Evolutionary conservation across 1,140 invertebrate species (phyloP), one percentile per base, ranked within the genome.

Genomic region (Branchinecta lynchi): DNA sequence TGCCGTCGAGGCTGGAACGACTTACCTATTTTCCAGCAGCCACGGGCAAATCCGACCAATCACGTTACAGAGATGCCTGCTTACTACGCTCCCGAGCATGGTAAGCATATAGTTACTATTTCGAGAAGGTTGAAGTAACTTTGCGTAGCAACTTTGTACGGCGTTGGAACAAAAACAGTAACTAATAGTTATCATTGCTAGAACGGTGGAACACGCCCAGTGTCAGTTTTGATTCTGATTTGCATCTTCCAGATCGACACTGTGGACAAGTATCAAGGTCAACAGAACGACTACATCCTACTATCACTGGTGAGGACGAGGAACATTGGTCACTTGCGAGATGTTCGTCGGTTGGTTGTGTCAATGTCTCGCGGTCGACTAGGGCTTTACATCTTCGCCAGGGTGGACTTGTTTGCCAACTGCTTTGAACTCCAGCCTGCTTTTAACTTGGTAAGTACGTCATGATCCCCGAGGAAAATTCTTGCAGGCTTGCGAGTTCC

Each of bases 241-340:
- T 32, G 32, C 44, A 68, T 66, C 7, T 69, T 73, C 21, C 71
- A 83, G 81, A 79, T 84, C 60, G 84, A 85, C 0, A 99, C 97
- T 8, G 97, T 99, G 10, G 97, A 99, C 78, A 98, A 98, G 76
- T 99, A 96, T 78, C 97, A 99, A 78, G 97, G 97, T 71, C 96
- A 99, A 76, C 97, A 99, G 79, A 99, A 99, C 79, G 96, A 99
- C 79, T 97, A 94, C 75, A 96, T 99, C 69, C 81, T 99, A 7
- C 81, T 99, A 2, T 99, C 96, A 0, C 79, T 99, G 15, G 97
- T 99, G 17, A 84, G 94, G 71, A 99, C 97, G 0, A 88, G 89
- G 77, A 90, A 92, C 15, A 94, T 99, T 45, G 97, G 97, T 69
- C 96, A 99, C 81, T 81, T 99, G 70, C 80, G 96, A 66, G 97